Conservation (phyloP, 2,113 vertebrate species). For the Tonatia bakeri region DNA sequence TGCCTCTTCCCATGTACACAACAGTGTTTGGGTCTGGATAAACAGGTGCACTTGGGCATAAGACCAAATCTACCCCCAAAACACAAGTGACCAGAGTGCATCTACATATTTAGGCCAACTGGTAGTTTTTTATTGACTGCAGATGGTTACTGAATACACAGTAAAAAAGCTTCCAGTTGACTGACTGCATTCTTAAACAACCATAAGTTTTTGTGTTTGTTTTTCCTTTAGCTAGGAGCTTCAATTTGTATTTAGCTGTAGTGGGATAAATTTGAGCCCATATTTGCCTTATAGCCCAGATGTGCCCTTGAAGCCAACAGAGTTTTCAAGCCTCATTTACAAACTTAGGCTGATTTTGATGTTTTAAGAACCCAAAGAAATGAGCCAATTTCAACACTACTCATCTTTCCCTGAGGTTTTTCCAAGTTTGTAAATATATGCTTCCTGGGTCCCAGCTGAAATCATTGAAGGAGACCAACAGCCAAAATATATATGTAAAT, state of each 20-base stretch:
- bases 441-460: accelerated
- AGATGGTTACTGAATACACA: conserved; percentile 45
- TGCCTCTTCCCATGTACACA: background rate
- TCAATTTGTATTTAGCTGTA: background rate
- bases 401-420: background rate
- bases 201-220: background rate
- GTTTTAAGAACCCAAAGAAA: conserved; percentile 14
- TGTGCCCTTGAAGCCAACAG: background rate
- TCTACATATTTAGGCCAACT: conserved; percentile 3
- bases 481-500: background rate
- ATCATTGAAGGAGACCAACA: background rate
- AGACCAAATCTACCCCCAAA: conserved; percentile 12
- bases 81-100: conserved; percentile 34
- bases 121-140: conserved; percentile 57
- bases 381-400: background rate
- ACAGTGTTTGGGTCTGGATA: background rate
- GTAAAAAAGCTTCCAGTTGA: conserved; percentile 34
- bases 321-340: background rate
- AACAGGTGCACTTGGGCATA: conserved; percentile 20
- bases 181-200: conserved; percentile 20
- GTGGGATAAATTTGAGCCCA: background rate
- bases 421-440: background rate
- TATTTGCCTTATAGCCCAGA: background rate
- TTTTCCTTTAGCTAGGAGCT: background rate
- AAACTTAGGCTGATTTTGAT: background rate